Evolutionary conservation across 2,113 vertebrate genomes (phyloP), one percentile per base, ranked within the genome.

Genomic region (Bos indicus): DNA sequence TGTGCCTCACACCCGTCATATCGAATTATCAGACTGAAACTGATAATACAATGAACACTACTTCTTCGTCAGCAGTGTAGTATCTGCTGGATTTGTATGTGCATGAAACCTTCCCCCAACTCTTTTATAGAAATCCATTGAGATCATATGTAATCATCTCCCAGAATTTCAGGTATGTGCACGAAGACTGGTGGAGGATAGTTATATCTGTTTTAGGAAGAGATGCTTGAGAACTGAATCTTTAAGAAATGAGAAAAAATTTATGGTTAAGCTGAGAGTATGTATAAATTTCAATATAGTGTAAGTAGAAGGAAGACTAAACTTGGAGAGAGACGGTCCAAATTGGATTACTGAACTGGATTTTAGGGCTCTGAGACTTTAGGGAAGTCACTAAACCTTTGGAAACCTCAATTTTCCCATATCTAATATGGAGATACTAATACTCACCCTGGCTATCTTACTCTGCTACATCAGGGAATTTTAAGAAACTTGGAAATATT

Each of bases 1-100:
- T 97, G 43, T 98, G 95, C 88, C n/a, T 98, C 97, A 96, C 90
- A 98, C 92, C 95, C 92, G 94, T 98, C 98, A 96, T 97, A 98
- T 98, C 86, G 96, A 98, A 98, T 99, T 98, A 98, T 95, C 94
- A 97, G 94, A 74, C 96, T 95, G 97, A 92, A 98, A 90, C 83
- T 97, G 96, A 98, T 98, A 92, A 97, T 84, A 91, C 93, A 94
- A 30, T 78, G 97, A 97, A 90, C 64, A 96, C 74, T 96, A 91
- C 59, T 97, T 98, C 97, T 82, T 82, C 1, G 25, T 81, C 90
- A 94, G 86, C 6, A 43, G 30, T 36, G 59, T 97, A 88, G 36
- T 52, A 92, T 71, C 86, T 94, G 80, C 96, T 56, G 92, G 57
- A 82, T 98, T 48, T 97, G 40, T 93, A 36, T 62, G 26, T 26